Conservation (phyloP, 2,797 vertebrate species). For the Fratercula arctica region DNA sequence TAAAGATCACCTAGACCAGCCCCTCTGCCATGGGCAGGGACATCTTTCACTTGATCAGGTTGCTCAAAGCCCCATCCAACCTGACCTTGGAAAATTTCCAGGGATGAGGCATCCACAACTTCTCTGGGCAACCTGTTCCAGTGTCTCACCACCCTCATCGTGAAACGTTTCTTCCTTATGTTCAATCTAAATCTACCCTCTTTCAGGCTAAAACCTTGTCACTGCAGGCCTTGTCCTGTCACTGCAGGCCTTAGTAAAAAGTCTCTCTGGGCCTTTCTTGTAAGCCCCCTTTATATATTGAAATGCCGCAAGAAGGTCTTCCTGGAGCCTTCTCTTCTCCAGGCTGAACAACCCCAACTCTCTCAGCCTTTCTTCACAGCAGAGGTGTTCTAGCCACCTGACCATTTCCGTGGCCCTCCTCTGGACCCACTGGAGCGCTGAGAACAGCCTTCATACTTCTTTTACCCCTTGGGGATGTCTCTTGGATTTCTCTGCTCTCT, state of each 20-base stretch:
- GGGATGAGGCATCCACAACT: not conserved
- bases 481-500: not conserved
- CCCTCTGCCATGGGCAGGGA: not conserved
- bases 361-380: not conserved
- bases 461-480: not conserved
- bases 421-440: not conserved
- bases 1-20: not conserved
- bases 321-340: not conserved
- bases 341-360: not conserved
- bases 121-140: not conserved
- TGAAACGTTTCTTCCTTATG: not conserved
- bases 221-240: not conserved
- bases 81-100: not conserved
- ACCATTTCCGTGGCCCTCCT: not conserved
- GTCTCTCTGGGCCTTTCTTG: not conserved
- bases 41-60: not conserved
- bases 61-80: fast-evolving
- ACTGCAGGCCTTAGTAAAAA: not conserved
- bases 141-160: not conserved
- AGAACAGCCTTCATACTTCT: not conserved
- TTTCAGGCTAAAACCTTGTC: not conserved
- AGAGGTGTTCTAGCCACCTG: not conserved
- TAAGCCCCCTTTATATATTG: not conserved
- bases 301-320: not conserved
- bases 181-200: not conserved